Evolutionary conservation across 1,140 invertebrate species (phyloP).

Genomic region (Cydia fagiglandana): DNA sequence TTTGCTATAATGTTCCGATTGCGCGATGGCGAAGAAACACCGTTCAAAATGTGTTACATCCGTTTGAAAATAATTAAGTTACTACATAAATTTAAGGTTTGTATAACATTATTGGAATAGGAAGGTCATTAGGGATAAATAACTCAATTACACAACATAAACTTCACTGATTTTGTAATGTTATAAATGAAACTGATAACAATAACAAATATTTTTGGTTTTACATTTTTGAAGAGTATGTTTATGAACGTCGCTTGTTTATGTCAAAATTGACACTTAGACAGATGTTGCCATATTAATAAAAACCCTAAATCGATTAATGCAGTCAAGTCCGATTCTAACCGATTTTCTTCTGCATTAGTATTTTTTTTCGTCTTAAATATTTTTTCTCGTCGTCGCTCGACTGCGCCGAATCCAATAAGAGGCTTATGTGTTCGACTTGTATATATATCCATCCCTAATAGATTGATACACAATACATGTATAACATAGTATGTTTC

Average conservation of each 20-base stretch:
- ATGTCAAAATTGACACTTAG: not conserved
- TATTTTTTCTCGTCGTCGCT: too few relatives aligned
- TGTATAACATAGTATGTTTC: too few relatives aligned
- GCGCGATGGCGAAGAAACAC: conserved; percentile 24
- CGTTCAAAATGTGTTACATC: not conserved
- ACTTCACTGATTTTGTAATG: not conserved
- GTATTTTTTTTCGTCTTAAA: not conserved
- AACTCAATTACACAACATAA: not conserved
- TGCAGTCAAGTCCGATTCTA: not conserved
- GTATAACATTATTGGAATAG: not conserved
- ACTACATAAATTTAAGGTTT: not conserved
- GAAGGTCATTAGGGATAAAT: not conserved
- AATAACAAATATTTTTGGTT: not conserved
- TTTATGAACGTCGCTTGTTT: conserved; percentile 13
- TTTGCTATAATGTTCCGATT: conserved; percentile 9
- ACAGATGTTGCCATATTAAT: not conserved
- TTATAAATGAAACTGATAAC: not conserved
- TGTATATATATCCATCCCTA: too few relatives aligned
- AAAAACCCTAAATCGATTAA: not conserved
- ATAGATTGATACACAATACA: too few relatives aligned
- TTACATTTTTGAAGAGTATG: conserved; percentile 6
- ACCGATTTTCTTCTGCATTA: not conserved
- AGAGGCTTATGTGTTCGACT: too few relatives aligned
- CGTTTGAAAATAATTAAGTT: not conserved
- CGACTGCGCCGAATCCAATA: too few relatives aligned